Base-by-base conservation (phyloP, 2,888 invertebrate genomes). In the Tineola bisselliella region DNA sequence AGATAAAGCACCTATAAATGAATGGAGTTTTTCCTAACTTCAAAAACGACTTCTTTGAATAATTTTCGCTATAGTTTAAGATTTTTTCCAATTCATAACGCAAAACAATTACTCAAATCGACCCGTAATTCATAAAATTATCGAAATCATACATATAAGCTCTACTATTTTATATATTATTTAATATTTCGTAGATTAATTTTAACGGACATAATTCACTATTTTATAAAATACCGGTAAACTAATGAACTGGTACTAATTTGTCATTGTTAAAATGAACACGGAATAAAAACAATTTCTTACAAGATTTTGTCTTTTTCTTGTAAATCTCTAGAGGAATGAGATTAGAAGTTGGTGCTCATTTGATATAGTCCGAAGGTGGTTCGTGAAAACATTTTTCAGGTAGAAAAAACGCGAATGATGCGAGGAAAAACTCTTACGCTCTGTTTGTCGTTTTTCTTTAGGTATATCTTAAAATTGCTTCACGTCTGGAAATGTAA, bases 241-340 rank as follows among this genome's bases (percentile, higher is more conserved):
- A 25, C 25, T 25, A 25, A 25, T 25, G 25, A 25, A 25, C 25
- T 25, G 10, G 38, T 4, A 12, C 79, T 80, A 81, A 82, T 83
- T 86, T 83, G 79, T 82, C 81, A 81, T 79, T 81, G 78, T 79
- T 79, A 77, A 71, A 74, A 70, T 69, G 71, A 69, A 74, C 73
- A 73, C 77, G 74, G 76, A 80, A 77, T 73, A 76, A 77, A 79
- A 78, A 81, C 77, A 78, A 82, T 84, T 80, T 78, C 72, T 75
- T 70, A 71, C 72, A 73, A 73, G 74, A 71, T 75, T 77, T 74
- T 70, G 74, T 58, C 56, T 70, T 75, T 74, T 72, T 70, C 70
- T 38, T 69, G 68, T 67, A 69, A 67, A 65, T 67, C 64, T 69
- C 65, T 65, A 3, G 61, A 13, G 38, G 17, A 18, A 54, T 33